These are phyloP conservation scores for Dolichomitus sp. DNA, from an alignment of 2,888 invertebrate genomes.

Conservation along the genomic window DNA sequence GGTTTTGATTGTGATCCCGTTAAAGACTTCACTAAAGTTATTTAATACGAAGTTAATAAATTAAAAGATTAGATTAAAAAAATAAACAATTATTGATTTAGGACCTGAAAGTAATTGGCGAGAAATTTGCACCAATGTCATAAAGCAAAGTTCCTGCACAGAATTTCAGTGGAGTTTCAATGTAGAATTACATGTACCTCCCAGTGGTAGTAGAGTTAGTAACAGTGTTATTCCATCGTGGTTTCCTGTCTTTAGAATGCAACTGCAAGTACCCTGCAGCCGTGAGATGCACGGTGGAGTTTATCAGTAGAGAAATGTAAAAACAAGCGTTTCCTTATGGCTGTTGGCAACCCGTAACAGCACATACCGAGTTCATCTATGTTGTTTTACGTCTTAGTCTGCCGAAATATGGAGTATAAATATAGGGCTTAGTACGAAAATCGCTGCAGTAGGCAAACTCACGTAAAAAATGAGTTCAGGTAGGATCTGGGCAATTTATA, in stretches of 20 bases:
- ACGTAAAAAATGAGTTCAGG: not conserved
- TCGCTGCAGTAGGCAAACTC: not conserved
- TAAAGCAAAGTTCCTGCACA: not conserved
- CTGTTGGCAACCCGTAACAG: not conserved
- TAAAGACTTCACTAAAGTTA: not conserved
- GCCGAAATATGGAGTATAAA: slow-evolving; percentile 31
- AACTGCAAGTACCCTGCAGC: not conserved
- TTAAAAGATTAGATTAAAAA: not conserved
- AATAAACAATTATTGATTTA: not conserved
- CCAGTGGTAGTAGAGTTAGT: not conserved
- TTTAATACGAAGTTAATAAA: not conserved
- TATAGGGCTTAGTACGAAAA: not conserved
- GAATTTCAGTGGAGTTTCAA: not conserved
- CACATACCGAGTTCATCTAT: slow-evolving; percentile 24
- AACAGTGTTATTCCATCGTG: not conserved
- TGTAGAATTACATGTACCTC: not conserved
- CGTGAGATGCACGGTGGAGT: not conserved
- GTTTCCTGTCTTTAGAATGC: not conserved
- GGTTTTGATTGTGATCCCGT: not conserved
- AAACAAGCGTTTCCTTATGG: slow-evolving; percentile 15
- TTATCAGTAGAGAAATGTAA: slow-evolving; percentile 9
- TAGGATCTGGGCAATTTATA: no score
- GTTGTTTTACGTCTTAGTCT: slow-evolving; percentile 13
- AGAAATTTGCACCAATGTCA: not conserved
- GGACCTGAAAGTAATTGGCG: not conserved